Evolutionary conservation across 2,797 vertebrate species (phyloP).

Genomic region (Hoplostethus mediterraneus): DNA sequence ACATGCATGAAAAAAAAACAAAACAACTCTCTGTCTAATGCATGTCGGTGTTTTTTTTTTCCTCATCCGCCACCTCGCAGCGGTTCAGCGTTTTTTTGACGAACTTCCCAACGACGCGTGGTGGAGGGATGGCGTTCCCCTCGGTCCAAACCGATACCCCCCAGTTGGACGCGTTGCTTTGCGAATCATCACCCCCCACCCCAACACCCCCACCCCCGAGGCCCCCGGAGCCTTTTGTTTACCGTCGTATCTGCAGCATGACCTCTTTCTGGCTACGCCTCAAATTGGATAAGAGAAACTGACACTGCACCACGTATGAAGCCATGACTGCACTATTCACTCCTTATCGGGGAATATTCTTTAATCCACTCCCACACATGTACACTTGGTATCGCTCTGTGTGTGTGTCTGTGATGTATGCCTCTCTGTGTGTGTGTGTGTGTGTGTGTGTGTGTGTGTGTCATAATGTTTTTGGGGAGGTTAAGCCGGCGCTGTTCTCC

Average conservation of each 20-base stretch:
- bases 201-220: too few species aligned
- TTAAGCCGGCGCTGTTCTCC: slow-evolving; percentile 65
- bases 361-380: slow-evolving; percentile 70
- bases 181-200: too few species aligned
- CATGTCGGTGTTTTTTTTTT: slow-evolving; percentile 58
- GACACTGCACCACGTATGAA: slow-evolving; percentile 41
- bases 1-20: slow-evolving; percentile 37
- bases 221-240: slow-evolving; percentile 44
- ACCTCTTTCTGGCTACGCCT: slow-evolving; percentile 59
- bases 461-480: slow-evolving; percentile 39
- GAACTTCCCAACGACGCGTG: slow-evolving; percentile 37
- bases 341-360: slow-evolving; percentile 59
- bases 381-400: slow-evolving; percentile 33
- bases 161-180: neutral
- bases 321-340: slow-evolving; percentile 52
- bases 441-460: slow-evolving; percentile 30
- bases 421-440: slow-evolving; percentile 22
- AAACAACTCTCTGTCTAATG: slow-evolving; percentile 20
- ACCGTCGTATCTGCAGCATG: slow-evolving; percentile 45
- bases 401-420: neutral
- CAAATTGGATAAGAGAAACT: slow-evolving; percentile 50
- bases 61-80: slow-evolving; percentile 53
- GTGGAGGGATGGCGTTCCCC: slow-evolving; percentile 37
- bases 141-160: slow-evolving; percentile 16
- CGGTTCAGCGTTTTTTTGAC: too few species aligned